Evolutionary conservation across 2,113 vertebrate genomes (phyloP), one percentile per base, ranked within the genome.

Genomic region (Pholis gunnellus): DNA sequence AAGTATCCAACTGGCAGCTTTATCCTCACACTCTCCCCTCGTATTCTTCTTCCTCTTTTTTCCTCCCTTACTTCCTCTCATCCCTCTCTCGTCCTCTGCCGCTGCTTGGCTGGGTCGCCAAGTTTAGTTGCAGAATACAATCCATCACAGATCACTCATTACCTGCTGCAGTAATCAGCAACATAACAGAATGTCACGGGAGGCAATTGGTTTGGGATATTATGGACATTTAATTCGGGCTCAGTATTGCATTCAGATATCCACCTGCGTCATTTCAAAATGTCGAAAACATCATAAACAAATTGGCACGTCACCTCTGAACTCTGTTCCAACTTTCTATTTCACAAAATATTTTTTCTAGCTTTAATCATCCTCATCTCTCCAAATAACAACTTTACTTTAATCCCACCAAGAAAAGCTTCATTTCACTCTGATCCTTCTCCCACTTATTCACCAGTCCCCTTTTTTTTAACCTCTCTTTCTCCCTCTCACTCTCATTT

Each of bases 131-230:
- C 60, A 78, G 75, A 82, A 59, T 78, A 78, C 84, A 90, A 88
- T 90, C 87, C 75, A 27, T 71, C 78, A 31, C 69, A 34, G 75
- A 78, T 85, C 36, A 13, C 57, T 90, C 78, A 90, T 78, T 88
- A 84, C 86, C 84, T 85, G 82, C 74, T 56, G 56, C 77, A 48
- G 50, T 78, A 83, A 89, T 83, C 82, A 70, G 77, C 11, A 1
- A 6, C 60, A 73, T 66, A 87, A 76, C 40, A 7, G 46, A 48
- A n/a, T 22, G n/a, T 71, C 50, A 2, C 42, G 38, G 61, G 66
- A 75, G 61, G 22, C 42, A 48, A 42, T 65, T 79, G 82, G 50
- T 85, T 59, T 78, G 60, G 27, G 61, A 75, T 81, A 88, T 82
- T 86, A 86, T 3, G 57, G 44, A 34, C 57, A 52, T 69, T 82